These are phyloP conservation scores for Chamaea fasciata DNA, from an alignment of 2,113 vertebrate species.

Conservation along the genomic window DNA sequence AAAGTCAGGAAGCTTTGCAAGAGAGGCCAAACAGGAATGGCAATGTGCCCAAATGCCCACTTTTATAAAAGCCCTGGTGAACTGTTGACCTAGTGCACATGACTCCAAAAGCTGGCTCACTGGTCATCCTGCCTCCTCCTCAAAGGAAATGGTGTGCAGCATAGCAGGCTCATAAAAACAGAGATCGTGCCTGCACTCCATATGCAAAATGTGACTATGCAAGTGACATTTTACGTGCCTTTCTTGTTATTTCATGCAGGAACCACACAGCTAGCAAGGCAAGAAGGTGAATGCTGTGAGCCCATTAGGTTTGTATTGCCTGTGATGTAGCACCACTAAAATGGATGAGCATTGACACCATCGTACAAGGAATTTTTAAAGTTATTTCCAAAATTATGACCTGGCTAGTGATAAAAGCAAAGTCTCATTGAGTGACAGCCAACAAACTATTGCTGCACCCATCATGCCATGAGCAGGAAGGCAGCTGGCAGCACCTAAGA, in stretches of 20 bases:
- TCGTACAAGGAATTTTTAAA: background rate
- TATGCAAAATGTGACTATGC: background rate
- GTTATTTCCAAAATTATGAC: background rate
- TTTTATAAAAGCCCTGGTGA: conserved; percentile 6
- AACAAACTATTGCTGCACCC: background rate
- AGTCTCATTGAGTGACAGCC: background rate
- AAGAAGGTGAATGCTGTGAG: background rate
- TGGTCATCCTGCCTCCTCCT: background rate
- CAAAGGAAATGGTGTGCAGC: accelerated
- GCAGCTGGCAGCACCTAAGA: background rate
- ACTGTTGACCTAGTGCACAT: background rate
- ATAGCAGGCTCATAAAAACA: background rate
- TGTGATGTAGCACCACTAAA: background rate
- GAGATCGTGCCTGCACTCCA: background rate
- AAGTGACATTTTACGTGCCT: background rate
- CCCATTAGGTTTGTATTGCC: background rate
- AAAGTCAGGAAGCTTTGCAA: background rate
- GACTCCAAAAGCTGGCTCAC: background rate
- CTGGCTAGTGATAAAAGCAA: background rate
- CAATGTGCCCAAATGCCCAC: background rate
- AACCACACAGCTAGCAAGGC: background rate
- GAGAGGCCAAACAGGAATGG: background rate
- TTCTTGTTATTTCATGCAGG: background rate
- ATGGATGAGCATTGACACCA: background rate
- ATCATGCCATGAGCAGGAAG: background rate